A percentile compares a stretch with the other conserved stretches of the same genome.
These are phyloP conservation scores for Haemorhous mexicanus DNA, from an alignment of 2,113 vertebrate species.

Conservation along the genomic window DNA sequence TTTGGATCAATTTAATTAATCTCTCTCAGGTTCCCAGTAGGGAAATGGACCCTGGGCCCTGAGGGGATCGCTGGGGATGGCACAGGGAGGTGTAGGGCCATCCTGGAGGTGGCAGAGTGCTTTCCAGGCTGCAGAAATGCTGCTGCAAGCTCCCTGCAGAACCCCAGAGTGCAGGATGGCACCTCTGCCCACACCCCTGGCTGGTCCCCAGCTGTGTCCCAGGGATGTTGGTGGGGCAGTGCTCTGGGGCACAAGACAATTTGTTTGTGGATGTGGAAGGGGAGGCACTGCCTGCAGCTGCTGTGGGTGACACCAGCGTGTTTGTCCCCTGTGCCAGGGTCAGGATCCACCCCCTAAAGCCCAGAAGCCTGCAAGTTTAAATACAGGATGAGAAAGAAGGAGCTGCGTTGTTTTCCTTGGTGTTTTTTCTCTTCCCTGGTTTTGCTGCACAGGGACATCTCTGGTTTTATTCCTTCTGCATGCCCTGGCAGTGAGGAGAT, in stretches of 20 bases:
- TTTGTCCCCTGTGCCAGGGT: neutral
- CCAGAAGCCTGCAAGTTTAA: neutral
- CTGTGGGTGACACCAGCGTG: neutral
- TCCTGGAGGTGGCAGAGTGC: too few relatives aligned
- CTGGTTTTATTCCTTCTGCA: neutral
- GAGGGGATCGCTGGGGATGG: neutral
- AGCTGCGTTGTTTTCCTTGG: neutral
- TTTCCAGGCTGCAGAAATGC: neutral
- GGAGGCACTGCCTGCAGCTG: neutral
- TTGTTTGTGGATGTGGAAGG: neutral
- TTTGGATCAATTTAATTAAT: neutral
- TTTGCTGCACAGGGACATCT: fast-evolving
- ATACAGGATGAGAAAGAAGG: neutral
- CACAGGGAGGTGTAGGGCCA: neutral
- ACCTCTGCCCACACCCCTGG: neutral
- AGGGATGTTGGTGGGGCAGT: neutral
- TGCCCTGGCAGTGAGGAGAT: neutral
- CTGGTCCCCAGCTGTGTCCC: neutral
- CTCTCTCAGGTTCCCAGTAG: neutral
- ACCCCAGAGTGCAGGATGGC: fast-evolving
- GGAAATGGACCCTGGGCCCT: neutral
- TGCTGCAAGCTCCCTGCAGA: neutral
- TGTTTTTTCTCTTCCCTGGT: neutral
- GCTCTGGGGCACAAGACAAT: neutral
- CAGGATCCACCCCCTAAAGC: neutral